Percentiles rank a stretch among this genome's conserved stretches.
Conservation (phyloP, 2,113 vertebrate species). For the Corythoichthys intestinalis region DNA sequence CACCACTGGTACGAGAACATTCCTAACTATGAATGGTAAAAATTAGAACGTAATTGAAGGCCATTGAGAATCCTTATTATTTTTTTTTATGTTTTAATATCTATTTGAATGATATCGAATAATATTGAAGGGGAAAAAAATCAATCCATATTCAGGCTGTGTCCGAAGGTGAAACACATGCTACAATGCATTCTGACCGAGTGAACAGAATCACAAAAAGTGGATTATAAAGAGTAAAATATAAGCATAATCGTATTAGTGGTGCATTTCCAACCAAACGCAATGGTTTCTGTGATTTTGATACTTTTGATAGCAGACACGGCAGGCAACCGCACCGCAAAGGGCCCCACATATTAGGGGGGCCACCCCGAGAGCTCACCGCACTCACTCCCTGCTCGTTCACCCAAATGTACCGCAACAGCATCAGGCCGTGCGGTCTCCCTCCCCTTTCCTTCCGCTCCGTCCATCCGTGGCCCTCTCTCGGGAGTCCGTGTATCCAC, state of each 20-base stretch:
- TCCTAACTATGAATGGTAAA: too few relatives aligned
- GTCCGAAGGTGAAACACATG: not conserved
- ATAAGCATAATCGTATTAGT: not conserved
- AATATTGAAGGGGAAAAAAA: too few relatives aligned
- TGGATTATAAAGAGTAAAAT: not conserved
- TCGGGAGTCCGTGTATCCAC: slow-evolving; percentile 61
- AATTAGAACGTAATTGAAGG: too few relatives aligned
- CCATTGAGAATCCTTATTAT: too few relatives aligned
- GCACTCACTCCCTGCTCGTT: slow-evolving; percentile 39
- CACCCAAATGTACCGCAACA: slow-evolving; percentile 58
- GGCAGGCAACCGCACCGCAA: slow-evolving; percentile 56
- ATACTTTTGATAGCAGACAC: slow-evolving; percentile 21
- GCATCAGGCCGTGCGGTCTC: slow-evolving; percentile 52
- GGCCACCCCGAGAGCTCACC: slow-evolving; percentile 54
- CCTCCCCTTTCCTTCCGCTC: slow-evolving; percentile 49
- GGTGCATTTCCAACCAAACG: not conserved
- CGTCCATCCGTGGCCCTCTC: slow-evolving; percentile 45
- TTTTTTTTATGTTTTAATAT: too few relatives aligned
- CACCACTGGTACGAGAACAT: too few relatives aligned
- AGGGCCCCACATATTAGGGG: slow-evolving; percentile 54
- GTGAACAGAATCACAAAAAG: not conserved
- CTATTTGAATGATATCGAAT: too few relatives aligned
- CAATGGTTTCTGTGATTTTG: not conserved
- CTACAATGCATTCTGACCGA: not conserved
- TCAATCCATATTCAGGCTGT: not conserved